Evolutionary conservation across 2,888 invertebrate species (phyloP).

Genomic region (Meteorus cinctellus): DNA sequence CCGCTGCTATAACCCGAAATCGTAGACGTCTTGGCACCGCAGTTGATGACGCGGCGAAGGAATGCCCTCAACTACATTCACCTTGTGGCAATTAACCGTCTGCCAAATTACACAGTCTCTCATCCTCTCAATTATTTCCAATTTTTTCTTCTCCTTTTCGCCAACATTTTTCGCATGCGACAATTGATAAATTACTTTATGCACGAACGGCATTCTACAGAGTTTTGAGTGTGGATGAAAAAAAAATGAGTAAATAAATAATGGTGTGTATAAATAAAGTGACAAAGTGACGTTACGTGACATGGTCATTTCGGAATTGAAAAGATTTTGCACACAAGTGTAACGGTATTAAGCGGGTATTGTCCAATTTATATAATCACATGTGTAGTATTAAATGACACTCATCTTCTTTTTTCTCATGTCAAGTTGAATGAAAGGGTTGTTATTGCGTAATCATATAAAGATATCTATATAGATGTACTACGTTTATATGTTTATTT

Average conservation of each 20-base stretch:
- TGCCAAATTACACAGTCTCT: neutral
- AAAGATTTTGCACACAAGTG: conserved; percentile 27
- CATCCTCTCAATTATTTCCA: conserved; percentile 1
- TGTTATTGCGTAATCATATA: neutral
- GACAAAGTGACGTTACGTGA: conserved; percentile 27
- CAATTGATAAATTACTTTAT: conserved; percentile 26
- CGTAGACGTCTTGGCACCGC: neutral
- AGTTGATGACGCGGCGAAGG: neutral
- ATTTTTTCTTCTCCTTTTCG: conserved; percentile 1
- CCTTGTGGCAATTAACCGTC: neutral
- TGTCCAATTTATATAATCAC: conserved; percentile 34
- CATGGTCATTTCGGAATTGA: conserved; percentile 2
- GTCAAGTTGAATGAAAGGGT: conserved; percentile 13
- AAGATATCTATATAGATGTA: neutral
- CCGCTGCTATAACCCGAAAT: neutral
- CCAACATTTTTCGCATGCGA: neutral
- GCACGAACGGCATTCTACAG: neutral
- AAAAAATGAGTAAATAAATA: conserved; percentile 11
- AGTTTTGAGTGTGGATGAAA: neutral
- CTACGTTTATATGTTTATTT: neutral
- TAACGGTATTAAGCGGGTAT: conserved; percentile 23
- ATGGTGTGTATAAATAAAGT: conserved; percentile 3
- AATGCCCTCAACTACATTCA: conserved; percentile 6
- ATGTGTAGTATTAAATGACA: conserved; percentile 11
- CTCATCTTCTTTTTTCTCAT: neutral